Evolutionary conservation across 2,797 vertebrate species (phyloP).

Genomic region (Dendrocincla fuliginosa): DNA sequence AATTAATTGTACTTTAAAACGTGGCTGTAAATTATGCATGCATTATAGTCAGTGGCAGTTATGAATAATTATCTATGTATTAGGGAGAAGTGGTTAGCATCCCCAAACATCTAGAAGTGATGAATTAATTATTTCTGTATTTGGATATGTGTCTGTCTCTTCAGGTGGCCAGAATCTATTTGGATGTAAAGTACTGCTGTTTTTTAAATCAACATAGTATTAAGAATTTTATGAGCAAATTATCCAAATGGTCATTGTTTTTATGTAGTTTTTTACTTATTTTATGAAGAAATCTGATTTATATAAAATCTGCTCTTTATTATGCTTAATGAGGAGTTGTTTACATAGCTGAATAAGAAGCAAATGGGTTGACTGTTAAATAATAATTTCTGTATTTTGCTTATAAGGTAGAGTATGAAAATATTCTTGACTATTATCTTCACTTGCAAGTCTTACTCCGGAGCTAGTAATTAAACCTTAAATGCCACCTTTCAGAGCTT

Average conservation of each 20-base stretch:
- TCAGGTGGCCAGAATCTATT: neutral
- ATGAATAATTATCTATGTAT: neutral
- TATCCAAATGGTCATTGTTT: neutral
- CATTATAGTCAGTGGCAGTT: neutral
- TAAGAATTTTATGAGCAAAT: neutral
- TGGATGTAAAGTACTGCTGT: neutral
- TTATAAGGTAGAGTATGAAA: neutral
- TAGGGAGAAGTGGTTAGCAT: neutral
- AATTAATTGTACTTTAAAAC: neutral
- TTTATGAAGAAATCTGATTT: neutral
- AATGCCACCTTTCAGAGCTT: neutral
- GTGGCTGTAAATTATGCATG: neutral
- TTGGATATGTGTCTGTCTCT: fast-evolving
- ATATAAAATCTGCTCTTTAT: neutral
- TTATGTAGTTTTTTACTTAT: neutral
- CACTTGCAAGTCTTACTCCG: neutral
- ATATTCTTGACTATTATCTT: neutral
- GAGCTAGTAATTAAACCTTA: neutral
- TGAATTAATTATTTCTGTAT: neutral
- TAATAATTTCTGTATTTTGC: neutral
- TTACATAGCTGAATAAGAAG: neutral
- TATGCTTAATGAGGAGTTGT: neutral
- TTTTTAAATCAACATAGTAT: neutral
- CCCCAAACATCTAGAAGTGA: neutral
- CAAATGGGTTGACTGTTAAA: neutral